Base-by-base conservation (phyloP, 2,113 vertebrate species). In the Cariama cristata region DNA sequence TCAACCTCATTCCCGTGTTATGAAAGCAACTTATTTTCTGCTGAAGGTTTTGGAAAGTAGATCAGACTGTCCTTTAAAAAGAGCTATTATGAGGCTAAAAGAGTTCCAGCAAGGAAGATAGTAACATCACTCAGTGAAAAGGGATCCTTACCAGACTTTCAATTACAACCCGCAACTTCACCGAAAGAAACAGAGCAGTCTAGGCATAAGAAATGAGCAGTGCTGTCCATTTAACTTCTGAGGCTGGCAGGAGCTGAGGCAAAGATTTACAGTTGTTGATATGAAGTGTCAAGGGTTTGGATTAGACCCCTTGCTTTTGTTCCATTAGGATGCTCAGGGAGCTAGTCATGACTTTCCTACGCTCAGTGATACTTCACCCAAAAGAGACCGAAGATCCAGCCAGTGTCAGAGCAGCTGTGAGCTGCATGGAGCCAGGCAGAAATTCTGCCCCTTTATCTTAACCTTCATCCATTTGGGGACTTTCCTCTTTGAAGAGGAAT, bases 381-480 rank as follows among this genome's bases (percentile, higher is more conserved):
- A 88, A 82, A 89, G 88, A 90, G 49, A 60, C 55, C 0, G 13
- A 79, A 90, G 62, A 90, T 88, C 26, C 66, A 77, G 59, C 59
- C 58, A 59, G 33, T 90, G 85, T 86, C 87, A 91, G 45, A 87
- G 55, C 59, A 82, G 67, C 62, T 8, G 16, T 55, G 85, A 93
- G 87, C 83, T 92, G 58, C 69, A 86, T 47, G 59, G 74, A 97
- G 63, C 42, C 63, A 66, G 62, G 13, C 74, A 96, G 91, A 93
- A 94, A 91, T 79, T 77, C 74, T 94, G 32, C 50, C 63, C 62
- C 74, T 96, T 95, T 93, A 94, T 94, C 95, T 91, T 95, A 96
- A 96, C 94, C 89, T 96, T 95, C 91, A 95, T 73, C 79, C 77
- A 67, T 95, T 52, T 96, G 63, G 91, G 86, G 80, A 96, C 84